Evolutionary conservation across 2,888 invertebrate genomes (phyloP).

Genomic region (Phlogophora meticulosa): DNA sequence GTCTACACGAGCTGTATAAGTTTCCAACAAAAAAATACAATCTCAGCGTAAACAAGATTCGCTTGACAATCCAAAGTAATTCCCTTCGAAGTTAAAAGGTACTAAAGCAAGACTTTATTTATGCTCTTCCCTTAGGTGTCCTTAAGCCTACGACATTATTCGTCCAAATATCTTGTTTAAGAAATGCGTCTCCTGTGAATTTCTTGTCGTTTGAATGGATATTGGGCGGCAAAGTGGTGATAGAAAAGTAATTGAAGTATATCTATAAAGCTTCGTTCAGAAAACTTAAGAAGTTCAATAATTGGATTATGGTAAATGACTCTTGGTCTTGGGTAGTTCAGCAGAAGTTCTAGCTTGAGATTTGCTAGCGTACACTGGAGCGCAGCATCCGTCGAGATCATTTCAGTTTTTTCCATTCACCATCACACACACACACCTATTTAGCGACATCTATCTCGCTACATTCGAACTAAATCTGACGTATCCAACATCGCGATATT

Average conservation of each 20-base stretch:
- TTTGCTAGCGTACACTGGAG: too few relatives aligned
- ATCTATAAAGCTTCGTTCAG: not conserved
- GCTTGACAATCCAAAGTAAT: conserved; percentile 60
- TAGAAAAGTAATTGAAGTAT: conserved; percentile 34
- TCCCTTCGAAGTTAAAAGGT: conserved; percentile 63
- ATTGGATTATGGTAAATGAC: conserved; percentile 6
- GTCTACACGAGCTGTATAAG: conserved; percentile 36
- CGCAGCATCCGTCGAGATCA: too few relatives aligned
- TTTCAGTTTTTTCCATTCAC: too few relatives aligned
- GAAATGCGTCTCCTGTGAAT: conserved; percentile 70
- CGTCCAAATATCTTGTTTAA: conserved; percentile 70
- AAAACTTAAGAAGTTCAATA: not conserved
- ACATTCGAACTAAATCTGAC: too few relatives aligned
- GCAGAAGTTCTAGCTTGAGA: too few relatives aligned
- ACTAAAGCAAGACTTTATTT: conserved; percentile 56
- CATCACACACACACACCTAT: too few relatives aligned
- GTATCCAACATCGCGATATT: too few relatives aligned
- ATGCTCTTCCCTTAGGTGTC: conserved; percentile 56
- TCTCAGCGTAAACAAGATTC: conserved; percentile 54
- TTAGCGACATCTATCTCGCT: too few relatives aligned
- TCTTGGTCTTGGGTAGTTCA: not conserved
- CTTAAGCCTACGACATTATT: conserved; percentile 67
- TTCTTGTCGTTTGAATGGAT: conserved; percentile 70
- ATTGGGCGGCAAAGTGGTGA: conserved; percentile 61
- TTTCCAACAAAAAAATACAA: conserved; percentile 42